Conservation (phyloP, 2,888 invertebrate species). For the Sisyra terminalis region DNA sequence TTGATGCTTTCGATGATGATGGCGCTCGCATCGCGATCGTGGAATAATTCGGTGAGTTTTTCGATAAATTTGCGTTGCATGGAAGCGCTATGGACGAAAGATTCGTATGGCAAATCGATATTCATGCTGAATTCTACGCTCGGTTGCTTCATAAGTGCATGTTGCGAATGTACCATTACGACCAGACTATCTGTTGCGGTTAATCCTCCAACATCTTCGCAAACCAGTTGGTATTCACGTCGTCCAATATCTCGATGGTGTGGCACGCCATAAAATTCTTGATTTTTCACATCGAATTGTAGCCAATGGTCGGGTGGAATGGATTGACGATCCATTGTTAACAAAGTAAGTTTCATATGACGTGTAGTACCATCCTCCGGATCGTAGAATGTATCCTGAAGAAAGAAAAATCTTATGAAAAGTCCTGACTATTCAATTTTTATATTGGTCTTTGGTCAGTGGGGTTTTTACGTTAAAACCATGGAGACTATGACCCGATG, state of each 20-base stretch:
- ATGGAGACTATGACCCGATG: too few relatives aligned
- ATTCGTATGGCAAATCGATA: conserved; percentile 49
- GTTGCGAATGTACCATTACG: conserved; percentile 52
- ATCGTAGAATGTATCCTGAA: conserved; percentile 75
- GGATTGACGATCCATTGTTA: conserved; percentile 52
- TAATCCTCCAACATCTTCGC: conserved; percentile 55
- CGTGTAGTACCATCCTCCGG: conserved; percentile 66
- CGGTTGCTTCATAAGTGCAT: conserved; percentile 42
- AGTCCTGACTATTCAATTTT: too few relatives aligned
- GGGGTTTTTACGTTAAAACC: too few relatives aligned
- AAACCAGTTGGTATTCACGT: conserved; percentile 61
- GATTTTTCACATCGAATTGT: conserved; percentile 75
- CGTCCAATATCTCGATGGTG: conserved; percentile 51
- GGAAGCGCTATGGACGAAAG: conserved; percentile 50
- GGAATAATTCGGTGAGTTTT: conserved; percentile 57
- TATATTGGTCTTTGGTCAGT: too few relatives aligned
- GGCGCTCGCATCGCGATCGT: conserved; percentile 52
- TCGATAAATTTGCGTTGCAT: conserved; percentile 69
- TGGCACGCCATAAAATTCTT: conserved; percentile 80
- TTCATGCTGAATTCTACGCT: conserved; percentile 64
- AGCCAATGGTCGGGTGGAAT: conserved; percentile 63
- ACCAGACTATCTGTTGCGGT: conserved; percentile 65
- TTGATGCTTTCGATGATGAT: conserved; percentile 58
- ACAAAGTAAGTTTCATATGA: conserved; percentile 51
- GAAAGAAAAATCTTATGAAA: conserved; percentile 1